These are phyloP conservation scores for Leiothrix lutea DNA, from an alignment of 2,113 vertebrate species.

Conservation along the genomic window DNA sequence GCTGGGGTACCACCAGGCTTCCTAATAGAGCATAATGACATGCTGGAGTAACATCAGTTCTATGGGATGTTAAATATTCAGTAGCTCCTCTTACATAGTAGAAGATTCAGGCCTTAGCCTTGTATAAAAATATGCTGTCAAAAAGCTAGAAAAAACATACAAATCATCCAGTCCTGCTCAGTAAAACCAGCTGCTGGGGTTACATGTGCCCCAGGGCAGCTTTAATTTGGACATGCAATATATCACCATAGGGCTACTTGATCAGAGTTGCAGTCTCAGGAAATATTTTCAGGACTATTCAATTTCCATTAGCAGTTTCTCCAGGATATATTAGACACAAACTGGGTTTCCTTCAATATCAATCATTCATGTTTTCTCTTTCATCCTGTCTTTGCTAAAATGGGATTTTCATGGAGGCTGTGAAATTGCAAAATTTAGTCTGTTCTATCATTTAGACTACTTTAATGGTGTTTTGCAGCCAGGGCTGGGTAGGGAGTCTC, in stretches of 20 bases:
- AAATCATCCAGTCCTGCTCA: constrained; percentile 28
- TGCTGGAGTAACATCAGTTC: neutral
- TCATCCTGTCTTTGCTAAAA: constrained; percentile 57
- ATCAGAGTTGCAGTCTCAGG: constrained; percentile 54
- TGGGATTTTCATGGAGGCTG: constrained; percentile 46
- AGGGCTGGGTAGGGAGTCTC: neutral
- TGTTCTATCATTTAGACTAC: neutral
- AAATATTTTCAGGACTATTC: constrained; percentile 60
- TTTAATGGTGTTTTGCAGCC: neutral
- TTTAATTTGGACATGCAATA: constrained; percentile 56
- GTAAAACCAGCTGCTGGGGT: constrained; percentile 35
- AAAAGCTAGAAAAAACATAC: constrained; percentile 28
- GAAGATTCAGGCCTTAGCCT: neutral
- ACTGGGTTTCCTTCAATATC: constrained; percentile 50
- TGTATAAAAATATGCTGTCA: constrained; percentile 46
- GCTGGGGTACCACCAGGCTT: neutral
- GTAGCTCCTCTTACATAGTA: neutral
- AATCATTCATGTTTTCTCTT: constrained; percentile 58
- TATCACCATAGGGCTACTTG: constrained; percentile 47
- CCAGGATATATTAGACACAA: constrained; percentile 56
- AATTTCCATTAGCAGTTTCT: constrained; percentile 65
- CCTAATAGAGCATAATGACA: neutral
- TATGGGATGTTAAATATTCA: constrained; percentile 31
- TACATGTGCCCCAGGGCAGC: constrained; percentile 41
- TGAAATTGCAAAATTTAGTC: constrained; percentile 40